phyloP scores from a whole-genome alignment of 2,888 invertebrate species.

The Labia minor region DNA sequence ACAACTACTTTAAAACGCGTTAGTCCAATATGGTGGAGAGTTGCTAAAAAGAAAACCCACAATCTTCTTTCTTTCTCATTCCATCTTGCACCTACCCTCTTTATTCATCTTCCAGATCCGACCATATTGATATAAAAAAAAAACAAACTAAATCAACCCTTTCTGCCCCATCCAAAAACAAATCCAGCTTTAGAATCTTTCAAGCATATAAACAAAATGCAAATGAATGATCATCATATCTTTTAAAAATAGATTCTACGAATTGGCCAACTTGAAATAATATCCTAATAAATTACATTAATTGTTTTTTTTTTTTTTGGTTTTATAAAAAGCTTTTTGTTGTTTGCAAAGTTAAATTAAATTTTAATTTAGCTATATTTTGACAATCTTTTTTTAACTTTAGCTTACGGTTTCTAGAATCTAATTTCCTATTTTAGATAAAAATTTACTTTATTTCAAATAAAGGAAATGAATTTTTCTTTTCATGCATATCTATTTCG shows the following conservation, averaged over 20 bases:
- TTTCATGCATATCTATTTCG: no score
- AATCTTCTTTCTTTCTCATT: neutral
- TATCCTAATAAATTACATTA: neutral
- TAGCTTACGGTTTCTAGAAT: no score
- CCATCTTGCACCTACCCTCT: neutral
- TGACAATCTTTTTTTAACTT: no score
- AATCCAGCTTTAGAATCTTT: no score
- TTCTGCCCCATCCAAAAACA: neutral
- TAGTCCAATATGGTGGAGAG: neutral
- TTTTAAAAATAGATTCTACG: neutral
- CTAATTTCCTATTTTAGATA: no score
- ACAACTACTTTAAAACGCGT: neutral
- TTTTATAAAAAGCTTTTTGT: neutral
- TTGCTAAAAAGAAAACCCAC: neutral
- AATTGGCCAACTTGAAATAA: no score
- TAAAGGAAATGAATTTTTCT: no score
- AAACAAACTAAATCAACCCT: no score
- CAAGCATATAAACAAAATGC: neutral
- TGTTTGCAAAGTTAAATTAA: no score
- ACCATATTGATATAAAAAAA: neutral
- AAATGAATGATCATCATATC: neutral
- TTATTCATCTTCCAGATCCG: neutral
- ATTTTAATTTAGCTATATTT: no score
- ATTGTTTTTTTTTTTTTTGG: neutral
- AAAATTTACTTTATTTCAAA: no score